Evolutionary conservation across 2,888 invertebrate genomes (phyloP).

Genomic region (Ochropacha duplaris): DNA sequence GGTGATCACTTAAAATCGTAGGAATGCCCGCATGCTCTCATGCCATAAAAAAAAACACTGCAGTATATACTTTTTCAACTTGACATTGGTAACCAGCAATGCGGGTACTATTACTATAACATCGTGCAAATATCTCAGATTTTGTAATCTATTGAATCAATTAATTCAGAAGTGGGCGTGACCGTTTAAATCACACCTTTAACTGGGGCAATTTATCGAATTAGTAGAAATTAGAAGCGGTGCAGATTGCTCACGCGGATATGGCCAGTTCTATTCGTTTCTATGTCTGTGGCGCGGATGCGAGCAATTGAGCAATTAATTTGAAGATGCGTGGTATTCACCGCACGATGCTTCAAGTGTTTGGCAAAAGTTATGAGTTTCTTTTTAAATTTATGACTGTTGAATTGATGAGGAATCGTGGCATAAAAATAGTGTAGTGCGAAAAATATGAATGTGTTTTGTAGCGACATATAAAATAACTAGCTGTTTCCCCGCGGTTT

Average conservation of each 20-base stretch:
- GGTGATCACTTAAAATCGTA: too few species aligned
- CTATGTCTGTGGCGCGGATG: constrained; percentile 62
- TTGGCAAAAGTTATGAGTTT: constrained; percentile 7
- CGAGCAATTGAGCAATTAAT: constrained; percentile 74
- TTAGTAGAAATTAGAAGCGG: constrained; percentile 24
- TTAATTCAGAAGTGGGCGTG: constrained; percentile 5
- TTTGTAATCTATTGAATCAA: too few species aligned
- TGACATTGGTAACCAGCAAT: too few species aligned
- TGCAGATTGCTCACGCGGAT: constrained; percentile 37
- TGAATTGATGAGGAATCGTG: neutral
- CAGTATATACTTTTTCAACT: too few species aligned
- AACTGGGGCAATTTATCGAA: constrained; percentile 29
- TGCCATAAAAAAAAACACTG: too few species aligned
- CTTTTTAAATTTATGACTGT: neutral
- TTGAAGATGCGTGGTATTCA: constrained; percentile 39
- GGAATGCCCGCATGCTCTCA: too few species aligned
- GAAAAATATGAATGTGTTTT: neutral
- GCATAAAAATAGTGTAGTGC: neutral
- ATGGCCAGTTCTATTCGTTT: constrained; percentile 45
- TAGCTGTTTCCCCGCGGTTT: too few species aligned
- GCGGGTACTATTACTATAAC: too few species aligned
- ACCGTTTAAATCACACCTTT: constrained; percentile 46
- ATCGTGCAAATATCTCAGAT: too few species aligned
- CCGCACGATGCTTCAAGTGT: constrained; percentile 26
- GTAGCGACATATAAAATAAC: too few species aligned